phyloP scores from a whole-genome alignment of 2,888 invertebrate genomes.

The Epinotia brunnichana region DNA sequence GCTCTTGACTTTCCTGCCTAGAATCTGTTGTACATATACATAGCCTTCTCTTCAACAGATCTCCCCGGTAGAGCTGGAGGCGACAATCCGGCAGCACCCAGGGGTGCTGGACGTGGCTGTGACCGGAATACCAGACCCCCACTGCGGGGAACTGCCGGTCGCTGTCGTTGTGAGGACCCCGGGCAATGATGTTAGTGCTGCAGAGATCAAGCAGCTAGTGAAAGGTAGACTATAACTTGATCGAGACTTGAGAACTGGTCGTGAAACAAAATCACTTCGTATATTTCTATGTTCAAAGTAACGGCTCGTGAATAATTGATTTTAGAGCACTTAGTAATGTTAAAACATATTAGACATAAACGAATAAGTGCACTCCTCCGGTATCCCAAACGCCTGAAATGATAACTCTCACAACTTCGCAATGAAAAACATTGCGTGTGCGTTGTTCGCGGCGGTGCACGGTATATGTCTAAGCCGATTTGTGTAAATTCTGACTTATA shows the following conservation, averaged over 20 bases:
- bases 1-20: not conserved
- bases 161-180: constrained; percentile 59
- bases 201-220: constrained; percentile 65
- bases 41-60: constrained; percentile 52
- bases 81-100: constrained; percentile 59
- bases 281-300: not conserved
- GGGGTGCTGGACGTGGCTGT: constrained; percentile 63
- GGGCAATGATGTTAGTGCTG: constrained; percentile 53
- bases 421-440: too few relatives aligned
- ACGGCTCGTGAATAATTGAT: too few relatives aligned
- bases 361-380: too few relatives aligned
- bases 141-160: constrained; percentile 62
- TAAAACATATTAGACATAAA: too few relatives aligned
- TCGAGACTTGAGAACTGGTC: not conserved
- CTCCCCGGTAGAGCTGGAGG: constrained; percentile 64
- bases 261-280: not conserved
- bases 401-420: too few relatives aligned
- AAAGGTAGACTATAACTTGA: constrained; percentile 54
- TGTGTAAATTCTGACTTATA: too few relatives aligned
- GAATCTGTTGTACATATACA: not conserved
- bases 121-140: constrained; percentile 58
- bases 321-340: too few relatives aligned
- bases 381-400: too few relatives aligned
- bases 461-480: too few relatives aligned
- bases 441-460: too few relatives aligned